Evolutionary conservation across 2,113 vertebrate species (phyloP).

Genomic region (Neolamprologus modestus): DNA sequence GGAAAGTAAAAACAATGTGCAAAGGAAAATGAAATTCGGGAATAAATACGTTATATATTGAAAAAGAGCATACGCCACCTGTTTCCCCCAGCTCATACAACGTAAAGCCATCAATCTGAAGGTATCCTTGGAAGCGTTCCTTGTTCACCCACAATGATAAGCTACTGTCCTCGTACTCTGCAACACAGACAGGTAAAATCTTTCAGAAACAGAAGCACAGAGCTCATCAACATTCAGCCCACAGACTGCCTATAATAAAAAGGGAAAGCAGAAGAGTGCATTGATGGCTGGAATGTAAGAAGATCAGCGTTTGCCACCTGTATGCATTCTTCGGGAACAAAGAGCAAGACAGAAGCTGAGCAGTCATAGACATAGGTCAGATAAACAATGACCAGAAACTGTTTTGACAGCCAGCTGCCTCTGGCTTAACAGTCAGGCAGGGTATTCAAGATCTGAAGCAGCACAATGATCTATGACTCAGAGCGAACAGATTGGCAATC

Average conservation of each 20-base stretch:
- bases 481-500: neutral
- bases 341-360: neutral
- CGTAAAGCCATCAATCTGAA: slow-evolving; percentile 88
- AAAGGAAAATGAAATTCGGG: neutral
- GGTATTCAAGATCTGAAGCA: neutral
- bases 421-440: neutral
- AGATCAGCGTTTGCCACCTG: slow-evolving; percentile 11
- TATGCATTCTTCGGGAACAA: neutral
- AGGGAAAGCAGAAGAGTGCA: neutral
- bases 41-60: neutral
- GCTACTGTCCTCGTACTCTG: slow-evolving; percentile 93
- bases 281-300: slow-evolving; percentile 13
- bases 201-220: neutral
- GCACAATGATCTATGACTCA: neutral
- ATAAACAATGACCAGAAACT: slow-evolving; percentile 14
- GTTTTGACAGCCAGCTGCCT: slow-evolving; percentile 4
- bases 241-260: neutral
- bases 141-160: slow-evolving; percentile 90
- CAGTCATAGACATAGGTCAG: neutral
- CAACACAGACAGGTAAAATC: slow-evolving; percentile 6
- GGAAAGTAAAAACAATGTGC: neutral
- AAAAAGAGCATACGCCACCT: slow-evolving; percentile 64
- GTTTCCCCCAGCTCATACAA: slow-evolving; percentile 96
- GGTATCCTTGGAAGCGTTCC: slow-evolving; percentile 92
- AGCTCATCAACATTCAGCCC: slow-evolving; percentile 5